Evolutionary conservation across 2,113 vertebrate genomes (phyloP).

Genomic region (Drymodes brunneopygia): DNA sequence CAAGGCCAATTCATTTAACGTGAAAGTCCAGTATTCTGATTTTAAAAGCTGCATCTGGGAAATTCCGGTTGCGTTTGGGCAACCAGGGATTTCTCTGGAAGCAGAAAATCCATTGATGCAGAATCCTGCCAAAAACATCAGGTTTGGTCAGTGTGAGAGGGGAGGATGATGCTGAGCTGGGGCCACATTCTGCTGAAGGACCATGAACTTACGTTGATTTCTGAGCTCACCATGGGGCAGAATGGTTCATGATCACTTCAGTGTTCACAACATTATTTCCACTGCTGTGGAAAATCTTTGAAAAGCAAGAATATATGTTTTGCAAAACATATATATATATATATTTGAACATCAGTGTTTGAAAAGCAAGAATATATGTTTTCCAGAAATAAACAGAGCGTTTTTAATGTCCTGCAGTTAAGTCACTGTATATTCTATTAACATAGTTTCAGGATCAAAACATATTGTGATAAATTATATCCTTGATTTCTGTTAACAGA

Average conservation of each 20-base stretch:
- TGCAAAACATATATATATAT: slow-evolving; percentile 24
- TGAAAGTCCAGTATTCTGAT: neutral
- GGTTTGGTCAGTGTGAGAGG: neutral
- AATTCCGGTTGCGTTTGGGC: neutral
- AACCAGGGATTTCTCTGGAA: neutral
- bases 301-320: slow-evolving; percentile 51
- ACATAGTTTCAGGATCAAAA: neutral
- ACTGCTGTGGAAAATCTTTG: neutral
- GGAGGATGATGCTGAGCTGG: neutral
- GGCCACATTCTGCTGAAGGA: neutral
- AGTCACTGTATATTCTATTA: neutral
- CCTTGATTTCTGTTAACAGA: neutral
- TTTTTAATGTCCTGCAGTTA: neutral
- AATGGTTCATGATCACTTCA: neutral
- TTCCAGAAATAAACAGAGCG: neutral
- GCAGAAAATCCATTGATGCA: neutral
- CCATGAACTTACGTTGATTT: rapidly evolving
- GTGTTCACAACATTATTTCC: neutral
- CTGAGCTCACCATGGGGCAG: neutral
- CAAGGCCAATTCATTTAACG: rapidly evolving
- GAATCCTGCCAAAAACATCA: neutral
- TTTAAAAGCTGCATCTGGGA: neutral
- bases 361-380: slow-evolving; percentile 58
- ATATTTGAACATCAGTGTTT: neutral
- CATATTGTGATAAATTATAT: neutral